A percentile compares a stretch with the other conserved stretches of the same genome.
These are phyloP conservation scores for Philopotamus ludificatus DNA, from an alignment of 1,140 invertebrate species.

Conservation along the genomic window DNA sequence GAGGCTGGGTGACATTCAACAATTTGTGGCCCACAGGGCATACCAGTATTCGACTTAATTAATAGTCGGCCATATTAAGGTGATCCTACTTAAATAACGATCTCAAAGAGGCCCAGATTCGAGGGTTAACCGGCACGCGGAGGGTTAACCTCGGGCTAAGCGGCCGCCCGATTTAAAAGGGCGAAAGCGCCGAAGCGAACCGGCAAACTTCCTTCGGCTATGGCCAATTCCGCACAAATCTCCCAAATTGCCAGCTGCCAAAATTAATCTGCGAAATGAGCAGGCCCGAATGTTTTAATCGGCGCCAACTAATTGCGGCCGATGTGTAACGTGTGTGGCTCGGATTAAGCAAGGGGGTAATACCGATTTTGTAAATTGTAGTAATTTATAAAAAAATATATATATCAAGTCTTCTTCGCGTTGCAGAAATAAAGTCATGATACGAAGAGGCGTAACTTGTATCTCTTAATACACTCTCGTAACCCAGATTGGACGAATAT, in stretches of 20 bases:
- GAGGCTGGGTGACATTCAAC: background rate
- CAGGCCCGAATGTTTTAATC: background rate
- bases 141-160: constrained; percentile 16
- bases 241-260: background rate
- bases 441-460: too few relatives aligned
- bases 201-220: background rate
- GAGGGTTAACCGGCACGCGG: constrained; percentile 19
- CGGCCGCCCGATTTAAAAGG: constrained; percentile 15
- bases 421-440: too few relatives aligned
- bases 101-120: constrained; percentile 7
- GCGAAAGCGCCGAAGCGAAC: background rate
- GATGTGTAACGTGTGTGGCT: too few relatives aligned
- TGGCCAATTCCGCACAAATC: background rate
- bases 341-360: too few relatives aligned
- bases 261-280: background rate
- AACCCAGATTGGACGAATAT: background rate
- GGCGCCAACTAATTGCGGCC: background rate
- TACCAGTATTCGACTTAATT: constrained; percentile 25
- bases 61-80: constrained; percentile 26
- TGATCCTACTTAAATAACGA: constrained; percentile 21
- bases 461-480: too few relatives aligned
- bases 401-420: too few relatives aligned
- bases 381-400: too few relatives aligned
- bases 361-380: too few relatives aligned
- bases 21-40: constrained; percentile 7